phyloP scores from a whole-genome alignment of 2,797 vertebrate species.

The Anguilla megastoma region DNA sequence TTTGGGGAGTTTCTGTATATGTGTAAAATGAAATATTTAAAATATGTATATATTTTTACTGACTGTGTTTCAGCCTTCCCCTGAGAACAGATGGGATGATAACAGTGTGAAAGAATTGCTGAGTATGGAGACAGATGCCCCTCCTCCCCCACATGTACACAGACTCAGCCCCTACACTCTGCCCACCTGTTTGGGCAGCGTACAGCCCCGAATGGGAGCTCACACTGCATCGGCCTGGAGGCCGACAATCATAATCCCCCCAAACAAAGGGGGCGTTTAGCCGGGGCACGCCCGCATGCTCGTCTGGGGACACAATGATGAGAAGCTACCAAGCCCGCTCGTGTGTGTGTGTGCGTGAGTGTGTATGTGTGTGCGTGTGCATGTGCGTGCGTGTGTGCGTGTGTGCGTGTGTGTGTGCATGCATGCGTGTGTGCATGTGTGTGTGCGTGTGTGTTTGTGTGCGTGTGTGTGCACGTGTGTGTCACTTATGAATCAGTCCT shows the following conservation, averaged over 20 bases:
- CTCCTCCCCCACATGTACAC: not conserved
- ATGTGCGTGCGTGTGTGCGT: not conserved
- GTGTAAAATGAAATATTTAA: no score
- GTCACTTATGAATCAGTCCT: not conserved
- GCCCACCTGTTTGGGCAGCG: not conserved
- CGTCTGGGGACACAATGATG: not conserved
- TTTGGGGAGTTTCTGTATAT: no score
- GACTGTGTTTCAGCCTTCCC: not conserved
- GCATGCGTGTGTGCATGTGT: not conserved
- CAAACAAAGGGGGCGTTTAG: slow-evolving; percentile 14
- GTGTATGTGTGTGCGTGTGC: not conserved
- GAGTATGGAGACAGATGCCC: not conserved
- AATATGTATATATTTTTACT: no score
- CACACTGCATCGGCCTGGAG: not conserved
- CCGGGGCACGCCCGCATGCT: not conserved
- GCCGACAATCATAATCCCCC: not conserved
- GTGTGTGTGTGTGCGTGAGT: not conserved
- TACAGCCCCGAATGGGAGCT: not conserved
- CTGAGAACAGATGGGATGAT: slow-evolving; percentile 4
- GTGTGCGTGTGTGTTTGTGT: not conserved
- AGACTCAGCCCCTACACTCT: not conserved
- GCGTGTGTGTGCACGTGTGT: not conserved
- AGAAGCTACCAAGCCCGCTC: not conserved
- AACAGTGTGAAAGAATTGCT: not conserved
- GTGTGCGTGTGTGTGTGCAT: no score